Conservation (phyloP, 2,888 invertebrate species). For the Margaritifera margaritifera region DNA sequence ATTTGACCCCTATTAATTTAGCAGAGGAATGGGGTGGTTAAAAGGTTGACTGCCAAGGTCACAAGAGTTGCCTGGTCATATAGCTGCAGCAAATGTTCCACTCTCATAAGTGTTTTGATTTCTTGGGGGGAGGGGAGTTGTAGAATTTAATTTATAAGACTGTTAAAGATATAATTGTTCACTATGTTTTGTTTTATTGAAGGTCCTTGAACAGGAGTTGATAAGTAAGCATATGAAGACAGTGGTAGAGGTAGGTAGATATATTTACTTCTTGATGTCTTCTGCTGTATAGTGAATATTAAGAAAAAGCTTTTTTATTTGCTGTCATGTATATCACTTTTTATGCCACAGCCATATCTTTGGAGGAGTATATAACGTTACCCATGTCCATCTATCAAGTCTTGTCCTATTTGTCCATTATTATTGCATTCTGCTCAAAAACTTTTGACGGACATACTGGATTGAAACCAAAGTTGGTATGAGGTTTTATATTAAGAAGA, state of each 20-base stretch:
- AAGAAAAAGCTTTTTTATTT: not conserved
- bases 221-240: constrained; percentile 99
- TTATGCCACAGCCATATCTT: not conserved
- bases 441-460: too few species aligned
- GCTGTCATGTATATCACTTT: constrained; percentile 1
- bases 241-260: constrained; percentile 80
- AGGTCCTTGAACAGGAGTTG: constrained; percentile 94
- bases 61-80: not conserved
- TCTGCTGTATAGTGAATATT: not conserved
- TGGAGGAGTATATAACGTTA: too few species aligned
- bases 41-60: not conserved
- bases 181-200: constrained; percentile 14
- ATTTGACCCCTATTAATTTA: too few species aligned
- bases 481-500: too few species aligned
- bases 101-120: not conserved
- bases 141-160: not conserved
- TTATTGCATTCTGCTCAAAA: too few species aligned
- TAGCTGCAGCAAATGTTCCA: too few species aligned
- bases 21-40: not conserved
- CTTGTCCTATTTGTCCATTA: not conserved
- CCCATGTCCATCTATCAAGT: not conserved
- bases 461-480: too few species aligned
- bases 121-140: not conserved
- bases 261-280: not conserved
- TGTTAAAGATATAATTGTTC: not conserved